These are phyloP conservation scores for Acleris cristana DNA, from an alignment of 2,888 invertebrate genomes.

Conservation along the genomic window DNA sequence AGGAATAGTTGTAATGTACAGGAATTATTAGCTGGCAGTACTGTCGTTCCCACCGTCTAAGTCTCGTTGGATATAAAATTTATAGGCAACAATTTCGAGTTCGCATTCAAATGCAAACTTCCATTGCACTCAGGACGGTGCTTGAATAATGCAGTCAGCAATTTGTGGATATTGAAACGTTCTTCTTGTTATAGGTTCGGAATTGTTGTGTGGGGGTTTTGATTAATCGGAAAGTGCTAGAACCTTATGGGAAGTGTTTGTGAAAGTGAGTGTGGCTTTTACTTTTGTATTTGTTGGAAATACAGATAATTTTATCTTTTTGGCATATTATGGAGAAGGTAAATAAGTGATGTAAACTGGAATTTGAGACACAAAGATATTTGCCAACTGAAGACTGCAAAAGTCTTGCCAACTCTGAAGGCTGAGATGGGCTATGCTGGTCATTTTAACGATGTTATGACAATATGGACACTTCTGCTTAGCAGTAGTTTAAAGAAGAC, in stretches of 20 bases:
- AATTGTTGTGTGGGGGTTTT: slow-evolving; percentile 4
- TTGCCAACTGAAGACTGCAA: too few species aligned
- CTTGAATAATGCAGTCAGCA: slow-evolving; percentile 55
- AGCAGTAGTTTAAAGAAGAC: too few species aligned
- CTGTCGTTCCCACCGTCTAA: slow-evolving; percentile 44
- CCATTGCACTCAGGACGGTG: slow-evolving; percentile 45
- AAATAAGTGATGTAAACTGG: too few species aligned
- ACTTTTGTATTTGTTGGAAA: too few species aligned
- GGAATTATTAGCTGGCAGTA: slow-evolving; percentile 18
- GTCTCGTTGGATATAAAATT: slow-evolving; percentile 58
- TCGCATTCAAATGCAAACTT: slow-evolving; percentile 55
- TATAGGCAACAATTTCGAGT: slow-evolving; percentile 58
- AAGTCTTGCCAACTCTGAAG: too few species aligned
- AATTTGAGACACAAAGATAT: too few species aligned
- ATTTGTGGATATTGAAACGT: slow-evolving; percentile 49
- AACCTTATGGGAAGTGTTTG: neutral
- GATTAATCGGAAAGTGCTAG: neutral
- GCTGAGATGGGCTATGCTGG: too few species aligned
- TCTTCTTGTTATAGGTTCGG: slow-evolving; percentile 18
- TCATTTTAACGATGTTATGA: too few species aligned
- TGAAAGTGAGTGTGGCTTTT: neutral
- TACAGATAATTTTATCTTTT: too few species aligned
- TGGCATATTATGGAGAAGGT: too few species aligned
- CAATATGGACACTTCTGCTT: too few species aligned
- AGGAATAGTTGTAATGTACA: slow-evolving; percentile 29